phyloP scores from a whole-genome alignment of 2,797 vertebrate genomes.

The Hapalemur alaotrensis region DNA sequence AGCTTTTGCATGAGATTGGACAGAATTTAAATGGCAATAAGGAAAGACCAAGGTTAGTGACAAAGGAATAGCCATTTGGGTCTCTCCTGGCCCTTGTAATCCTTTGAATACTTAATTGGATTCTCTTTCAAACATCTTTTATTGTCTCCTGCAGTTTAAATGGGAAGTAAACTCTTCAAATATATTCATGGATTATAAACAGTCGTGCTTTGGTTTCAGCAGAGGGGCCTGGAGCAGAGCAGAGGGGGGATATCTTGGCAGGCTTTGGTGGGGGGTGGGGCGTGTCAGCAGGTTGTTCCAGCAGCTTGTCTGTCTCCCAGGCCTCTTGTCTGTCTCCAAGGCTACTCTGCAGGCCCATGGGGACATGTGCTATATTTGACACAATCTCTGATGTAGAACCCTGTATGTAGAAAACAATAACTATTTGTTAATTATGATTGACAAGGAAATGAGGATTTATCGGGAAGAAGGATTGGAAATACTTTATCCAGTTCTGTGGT shows the following conservation, averaged over 20 bases:
- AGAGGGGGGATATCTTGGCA: not conserved
- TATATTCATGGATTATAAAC: conserved; percentile 18
- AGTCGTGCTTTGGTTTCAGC: not conserved
- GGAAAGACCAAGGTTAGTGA: not conserved
- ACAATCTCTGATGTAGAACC: not conserved
- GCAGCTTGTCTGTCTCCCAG: not conserved
- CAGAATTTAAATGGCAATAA: conserved; percentile 43
- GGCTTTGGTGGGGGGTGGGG: not conserved
- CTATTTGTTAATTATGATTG: not conserved
- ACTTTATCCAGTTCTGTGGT: not conserved
- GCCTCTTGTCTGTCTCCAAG: not conserved
- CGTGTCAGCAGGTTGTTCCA: not conserved
- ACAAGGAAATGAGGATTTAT: not conserved
- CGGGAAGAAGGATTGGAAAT: not conserved
- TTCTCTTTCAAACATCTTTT: conserved; percentile 66
- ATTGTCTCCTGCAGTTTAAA: conserved; percentile 42
- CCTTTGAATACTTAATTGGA: conserved; percentile 68
- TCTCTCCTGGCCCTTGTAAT: conserved; percentile 50
- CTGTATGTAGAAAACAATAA: not conserved
- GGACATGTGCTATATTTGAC: not conserved
- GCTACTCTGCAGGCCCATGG: not conserved
- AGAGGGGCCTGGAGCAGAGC: not conserved
- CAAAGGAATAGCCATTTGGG: conserved; percentile 45
- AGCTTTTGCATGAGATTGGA: not conserved
- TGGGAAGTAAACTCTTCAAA: conserved; percentile 31